Percentiles rank a stretch among this genome's conserved stretches.
These are phyloP conservation scores for Aurelia coerulea DNA, from an alignment of 30 jellyfish, hydroid and myxozoan species.

Conservation along the genomic window DNA sequence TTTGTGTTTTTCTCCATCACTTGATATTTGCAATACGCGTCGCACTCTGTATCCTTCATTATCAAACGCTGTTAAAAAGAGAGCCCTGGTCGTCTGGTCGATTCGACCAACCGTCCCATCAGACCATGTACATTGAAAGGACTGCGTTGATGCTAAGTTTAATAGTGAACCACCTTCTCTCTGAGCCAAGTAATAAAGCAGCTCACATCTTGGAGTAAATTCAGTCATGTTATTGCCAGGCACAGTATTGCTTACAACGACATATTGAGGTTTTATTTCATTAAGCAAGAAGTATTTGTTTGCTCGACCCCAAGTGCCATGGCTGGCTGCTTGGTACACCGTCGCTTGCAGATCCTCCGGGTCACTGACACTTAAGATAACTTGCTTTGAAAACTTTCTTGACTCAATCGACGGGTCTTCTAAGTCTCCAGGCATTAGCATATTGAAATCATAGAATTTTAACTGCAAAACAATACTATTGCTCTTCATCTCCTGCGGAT, in stretches of 20 bases:
- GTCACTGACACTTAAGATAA: conserved; percentile 34
- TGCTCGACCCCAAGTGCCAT: conserved; percentile 74
- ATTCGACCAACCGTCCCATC: conserved; percentile 47
- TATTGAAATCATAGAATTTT: conserved; percentile 53
- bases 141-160: conserved; percentile 51
- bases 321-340: conserved; percentile 61
- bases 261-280: conserved; percentile 57
- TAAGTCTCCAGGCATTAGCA: conserved; percentile 74
- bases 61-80: conserved; percentile 69
- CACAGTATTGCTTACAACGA: conserved; percentile 68
- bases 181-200: conserved; percentile 51
- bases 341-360: conserved; percentile 69
- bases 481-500: conserved; percentile 34
- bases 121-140: conserved; percentile 69
- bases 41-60: conserved; percentile 51
- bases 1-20: conserved; percentile 77
- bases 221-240: conserved; percentile 39
- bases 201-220: conserved; percentile 64
- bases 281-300: conserved; percentile 64
- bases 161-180: conserved; percentile 50
- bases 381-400: conserved; percentile 19
- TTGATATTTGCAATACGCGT: conserved; percentile 61
- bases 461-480: conserved; percentile 64
- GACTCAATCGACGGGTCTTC: conserved; percentile 58
- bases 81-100: conserved; percentile 45